Conservation (phyloP, 1,140 invertebrate genomes). For the Drosophila varians region DNA sequence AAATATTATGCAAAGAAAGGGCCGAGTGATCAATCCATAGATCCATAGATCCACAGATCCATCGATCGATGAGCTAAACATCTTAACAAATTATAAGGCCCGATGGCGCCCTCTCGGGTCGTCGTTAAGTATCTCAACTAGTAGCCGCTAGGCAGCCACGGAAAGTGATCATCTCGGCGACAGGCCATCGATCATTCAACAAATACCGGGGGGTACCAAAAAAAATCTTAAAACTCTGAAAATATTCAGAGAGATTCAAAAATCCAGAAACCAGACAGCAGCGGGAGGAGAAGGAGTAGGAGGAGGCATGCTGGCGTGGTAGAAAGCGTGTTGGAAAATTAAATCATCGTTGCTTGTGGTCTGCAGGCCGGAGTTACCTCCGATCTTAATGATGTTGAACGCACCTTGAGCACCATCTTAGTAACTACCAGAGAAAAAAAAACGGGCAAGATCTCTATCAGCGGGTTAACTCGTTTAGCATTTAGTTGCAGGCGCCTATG, state of each 20-base stretch:
- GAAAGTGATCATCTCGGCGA: conserved; percentile 79
- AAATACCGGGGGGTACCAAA: conserved; percentile 10
- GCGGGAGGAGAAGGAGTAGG: no score
- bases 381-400: conserved; percentile 67
- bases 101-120: conserved; percentile 45
- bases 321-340: conserved; percentile 82
- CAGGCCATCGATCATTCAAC: conserved; percentile 78
- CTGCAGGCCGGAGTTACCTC: conserved; percentile 21
- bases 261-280: background rate
- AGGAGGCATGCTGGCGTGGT: conserved; percentile 61
- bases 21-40: conserved; percentile 33
- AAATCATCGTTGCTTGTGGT: conserved; percentile 77
- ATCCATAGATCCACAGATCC: conserved; percentile 45
- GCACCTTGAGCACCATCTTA: conserved; percentile 73
- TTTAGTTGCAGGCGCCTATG: conserved; percentile 79
- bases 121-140: conserved; percentile 80
- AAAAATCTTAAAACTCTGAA: conserved; percentile 7
- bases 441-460: conserved; percentile 74
- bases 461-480: conserved; percentile 82
- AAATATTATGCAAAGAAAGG: conserved; percentile 44
- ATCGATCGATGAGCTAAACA: conserved; percentile 64
- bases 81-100: conserved; percentile 78
- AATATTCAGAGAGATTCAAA: conserved; percentile 1
- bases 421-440: conserved; percentile 48
- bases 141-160: conserved; percentile 80